phyloP scores from a whole-genome alignment of 2,888 invertebrate genomes.

The Drosophila suboccidentalis region DNA sequence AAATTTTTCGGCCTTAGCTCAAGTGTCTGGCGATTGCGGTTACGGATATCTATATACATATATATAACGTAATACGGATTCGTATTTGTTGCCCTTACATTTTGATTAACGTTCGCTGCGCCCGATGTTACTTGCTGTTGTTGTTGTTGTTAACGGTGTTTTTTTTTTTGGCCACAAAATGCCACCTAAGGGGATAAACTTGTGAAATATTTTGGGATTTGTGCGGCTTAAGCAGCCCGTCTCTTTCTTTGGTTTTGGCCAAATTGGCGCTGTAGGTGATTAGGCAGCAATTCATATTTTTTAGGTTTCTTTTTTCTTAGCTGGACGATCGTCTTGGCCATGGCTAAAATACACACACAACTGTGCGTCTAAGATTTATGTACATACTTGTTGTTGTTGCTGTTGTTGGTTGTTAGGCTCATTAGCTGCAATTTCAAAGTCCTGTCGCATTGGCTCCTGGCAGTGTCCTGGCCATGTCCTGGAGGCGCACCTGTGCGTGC shows the following conservation, averaged over 20 bases:
- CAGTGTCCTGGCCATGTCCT: constrained; percentile 35
- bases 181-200: constrained; percentile 82
- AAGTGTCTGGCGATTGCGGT: constrained; percentile 62
- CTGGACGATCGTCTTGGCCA: constrained; percentile 21
- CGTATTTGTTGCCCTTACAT: constrained; percentile 63
- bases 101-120: constrained; percentile 84
- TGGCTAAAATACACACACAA: constrained; percentile 30
- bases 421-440: constrained; percentile 76
- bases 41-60: constrained; percentile 28
- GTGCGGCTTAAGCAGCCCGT: constrained; percentile 66
- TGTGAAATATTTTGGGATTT: constrained; percentile 83
- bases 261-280: constrained; percentile 65
- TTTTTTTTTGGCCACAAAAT: constrained; percentile 66
- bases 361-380: constrained; percentile 71
- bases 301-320: constrained; percentile 16
- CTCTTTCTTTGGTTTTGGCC: constrained; percentile 9
- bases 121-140: constrained; percentile 39
- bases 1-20: constrained; percentile 77
- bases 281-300: constrained; percentile 77
- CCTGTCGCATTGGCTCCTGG: constrained; percentile 13
- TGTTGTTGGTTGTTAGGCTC: constrained; percentile 51
- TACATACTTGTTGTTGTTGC: constrained; percentile 62
- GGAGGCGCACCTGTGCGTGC: constrained; percentile 72
- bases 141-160: constrained; percentile 7
- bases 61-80: constrained; percentile 19